Base-by-base conservation (phyloP, 2,797 vertebrate genomes). In the Cyprinodon diabolis region DNA sequence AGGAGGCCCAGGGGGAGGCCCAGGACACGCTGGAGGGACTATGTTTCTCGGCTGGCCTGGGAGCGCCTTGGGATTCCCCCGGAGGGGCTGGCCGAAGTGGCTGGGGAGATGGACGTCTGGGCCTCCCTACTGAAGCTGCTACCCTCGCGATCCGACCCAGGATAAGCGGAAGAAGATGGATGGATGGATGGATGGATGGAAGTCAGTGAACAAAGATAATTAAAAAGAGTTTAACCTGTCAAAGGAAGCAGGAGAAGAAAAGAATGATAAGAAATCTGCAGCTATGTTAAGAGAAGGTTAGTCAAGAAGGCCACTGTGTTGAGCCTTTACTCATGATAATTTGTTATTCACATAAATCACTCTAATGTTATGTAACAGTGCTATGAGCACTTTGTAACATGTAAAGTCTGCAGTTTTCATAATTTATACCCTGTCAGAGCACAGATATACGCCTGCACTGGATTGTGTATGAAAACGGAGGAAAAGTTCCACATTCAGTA, bases 371-470 rank as follows among this genome's bases (percentile, higher is more conserved):
- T 23, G 83, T 87, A 93, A 93, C 72, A 35, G 78, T 49, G 48
- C 81, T 77, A 76, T 79, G 76, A 68, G 70, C 84, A 78, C 84
- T 80, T 89, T 89, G 87, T 82, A 82, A 87, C 84, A 88, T 84
- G 85, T 84, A 86, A 91, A 80, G 88, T 87, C 87, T 66, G 81
- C 81, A 40, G 75, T 76, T 69, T 93, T 78, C 77, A 94, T 93
- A 91, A 93, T 94, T 91, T 71, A 94, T 91, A 72, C 47, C 57
- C 84, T 89, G 90, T 82, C 84, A 87, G 82, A 85, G 86, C 84
- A 67, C 72, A 76, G 70, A 90, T 90, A 83, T 91, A 75, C 55
- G 84, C 78, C 69, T 86, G 62, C 57, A 83, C 78, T 82, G 74
- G 74, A 74, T 69, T 86, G 66, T 84, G 82, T 67, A 80, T 77